phyloP scores from a whole-genome alignment of 2,797 vertebrate species.

The Microctenopoma stevenorrisi region DNA sequence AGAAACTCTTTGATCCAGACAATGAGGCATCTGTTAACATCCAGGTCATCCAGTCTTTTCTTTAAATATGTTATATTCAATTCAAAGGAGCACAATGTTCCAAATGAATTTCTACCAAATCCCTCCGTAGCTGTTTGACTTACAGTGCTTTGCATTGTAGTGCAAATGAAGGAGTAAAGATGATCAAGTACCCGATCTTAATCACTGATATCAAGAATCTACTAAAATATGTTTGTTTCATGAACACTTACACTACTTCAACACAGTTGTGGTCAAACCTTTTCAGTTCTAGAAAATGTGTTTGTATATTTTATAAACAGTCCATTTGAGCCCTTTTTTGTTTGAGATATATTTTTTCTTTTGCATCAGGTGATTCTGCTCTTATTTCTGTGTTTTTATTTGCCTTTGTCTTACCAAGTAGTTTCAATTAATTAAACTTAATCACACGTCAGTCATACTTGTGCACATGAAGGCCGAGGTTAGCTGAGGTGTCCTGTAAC shows the following conservation, averaged over 20 bases:
- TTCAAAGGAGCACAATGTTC: background rate
- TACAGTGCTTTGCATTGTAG: background rate
- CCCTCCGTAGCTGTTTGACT: background rate
- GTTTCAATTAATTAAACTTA: no score
- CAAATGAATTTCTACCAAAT: background rate
- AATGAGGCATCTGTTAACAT: conserved; percentile 25
- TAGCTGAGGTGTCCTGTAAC: background rate
- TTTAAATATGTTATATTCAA: conserved; percentile 8
- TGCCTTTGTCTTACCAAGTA: no score
- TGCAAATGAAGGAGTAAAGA: background rate
- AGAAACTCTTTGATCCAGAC: conserved; percentile 44
- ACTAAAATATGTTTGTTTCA: background rate
- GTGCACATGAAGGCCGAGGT: background rate
- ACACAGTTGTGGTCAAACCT: no score
- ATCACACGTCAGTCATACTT: no score
- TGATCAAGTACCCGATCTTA: background rate
- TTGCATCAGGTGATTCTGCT: background rate
- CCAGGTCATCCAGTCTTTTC: conserved; percentile 11
- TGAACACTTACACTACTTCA: background rate
- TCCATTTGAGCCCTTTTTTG: no score
- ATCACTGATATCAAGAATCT: background rate
- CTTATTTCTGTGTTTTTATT: background rate
- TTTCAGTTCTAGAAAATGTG: no score
- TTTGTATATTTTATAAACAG: no score
- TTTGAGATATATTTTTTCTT: no score